Base-by-base conservation (phyloP, 92 coral and sea anemone genomes). In the Siderastrea siderea region DNA sequence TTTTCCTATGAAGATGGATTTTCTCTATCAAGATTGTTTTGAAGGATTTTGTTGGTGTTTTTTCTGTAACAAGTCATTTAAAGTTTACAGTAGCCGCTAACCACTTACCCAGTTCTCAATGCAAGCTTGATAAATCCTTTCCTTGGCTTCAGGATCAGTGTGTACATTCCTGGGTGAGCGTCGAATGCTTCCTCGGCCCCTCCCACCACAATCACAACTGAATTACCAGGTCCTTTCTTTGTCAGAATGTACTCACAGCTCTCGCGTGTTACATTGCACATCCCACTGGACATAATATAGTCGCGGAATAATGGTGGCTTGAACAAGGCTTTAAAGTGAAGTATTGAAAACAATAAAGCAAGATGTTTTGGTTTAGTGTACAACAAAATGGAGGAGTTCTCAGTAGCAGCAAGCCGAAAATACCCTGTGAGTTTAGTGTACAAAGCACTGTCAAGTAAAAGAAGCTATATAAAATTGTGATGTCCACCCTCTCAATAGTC, bases 121-220 rank as follows among this genome's bases (percentile, higher is more conserved):
- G 99, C 99, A 59, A 97, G 95, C 79, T 95, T 97, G 60, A 97
- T 92, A 71, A 97, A 97, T 72, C 99, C 99, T 92, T 92, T 96
- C 68, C 96, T 85, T 44, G 92, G 84, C 68, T 95, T 95, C 86
- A 97, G 87, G 38, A 92, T 95, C 64, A 97, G 74, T 10, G 84
- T 80, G 81, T 90, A 96, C 53, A 90, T 86, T 69, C 98, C 99
- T 26, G 99, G 99, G 80, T 97, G 99, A 46, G 99, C 99, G 77
- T 97, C 99, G 68, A 97, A 91, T 17, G 99, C 96, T 78, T 97
- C 99, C 81, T 82, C 92, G 8, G 99, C 98, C n/a, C 99, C 99
- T 72, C 99, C 99, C 58, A 97, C 99, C 75, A 93, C 99, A 77
- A 97, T 94, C 5, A 95, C 98, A 49, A 97, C 95, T 14, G 99